Evolutionary conservation across 2,888 invertebrate genomes (phyloP), one percentile per base, ranked within the genome.

Genomic region (Eupithecia subumbrata): DNA sequence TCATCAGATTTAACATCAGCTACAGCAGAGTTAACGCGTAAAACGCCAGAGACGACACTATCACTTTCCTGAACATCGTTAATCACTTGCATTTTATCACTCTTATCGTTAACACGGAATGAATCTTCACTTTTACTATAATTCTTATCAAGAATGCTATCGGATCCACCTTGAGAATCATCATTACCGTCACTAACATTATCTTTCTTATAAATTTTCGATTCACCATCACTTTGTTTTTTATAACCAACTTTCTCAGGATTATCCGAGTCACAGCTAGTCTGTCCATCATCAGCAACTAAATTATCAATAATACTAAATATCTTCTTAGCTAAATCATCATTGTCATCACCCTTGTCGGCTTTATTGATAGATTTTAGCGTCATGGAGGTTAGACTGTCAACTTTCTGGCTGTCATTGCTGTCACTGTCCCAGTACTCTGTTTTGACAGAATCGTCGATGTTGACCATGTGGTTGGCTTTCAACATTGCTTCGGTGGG

Each of bases 351-450:
- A 7, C 68, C 12, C 60, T 60, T 81, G 1, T 80, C 86, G 0
- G 73, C 68, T 78, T 86, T 86, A 0, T 86, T 72, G 3, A 94
- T 83, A 0, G 86, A 89, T 74, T 90, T 91, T 0, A 95, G 74
- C 0, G 89, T 76, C 0, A 94, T 79, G 0, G 83, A 83, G 0
- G 87, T 82, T 0, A 95, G 82, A 0, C 80, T 82, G 0, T 89
- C 82, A 0, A 93, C 83, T 14, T 74, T 85, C 5, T 76, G 79
- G 1, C 77, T 79, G 16, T 69, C 81, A 69, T 67, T 84, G 8
- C 80, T 79, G 12, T 90, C 90, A 0, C 92, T 90, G 68, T 92
- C 92, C 91, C 92, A 91, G 48, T 91, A 86, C 8, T 85, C 87
- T 2, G 85, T 76, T 52, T 84, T 87, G 0, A 90, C 80, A 0